Base-by-base conservation (phyloP, 2,113 vertebrate genomes). In the Bujurquina vittata region DNA sequence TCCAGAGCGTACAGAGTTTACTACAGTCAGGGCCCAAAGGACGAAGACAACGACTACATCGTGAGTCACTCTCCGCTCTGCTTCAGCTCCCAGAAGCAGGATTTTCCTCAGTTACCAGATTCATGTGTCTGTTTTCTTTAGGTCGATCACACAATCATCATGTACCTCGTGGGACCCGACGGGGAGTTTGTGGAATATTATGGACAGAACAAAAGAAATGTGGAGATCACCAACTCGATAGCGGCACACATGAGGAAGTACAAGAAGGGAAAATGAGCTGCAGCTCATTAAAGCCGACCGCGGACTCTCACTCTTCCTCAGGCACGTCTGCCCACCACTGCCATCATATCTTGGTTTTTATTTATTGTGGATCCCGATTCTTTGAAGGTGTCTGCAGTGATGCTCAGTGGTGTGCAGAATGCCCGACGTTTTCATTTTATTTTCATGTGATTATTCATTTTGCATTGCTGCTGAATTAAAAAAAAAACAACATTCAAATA, bases 121-220 rank as follows among this genome's bases (percentile, higher is more conserved):
- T 15, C 10, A 4, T 23, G 11, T 26, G 35, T 67, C 43, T 11
- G 4, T 60, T 55, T 9, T 46, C 40, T 18, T 12, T 80, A 99
- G 98, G 98, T 99, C 15, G 98, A 99, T 89, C 98, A 99, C 92
- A 99, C 97, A 0, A 99, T 99, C 88, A 99, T 99, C 77, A 99
- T 99, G 98, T 99, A 99, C 91, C 96, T 99, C 8, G 88, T 99
- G 0, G 97, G 96, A 61, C 98, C 98, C 1, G 96, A 98, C 40
- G 98, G 98, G 6, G 85, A 93, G 20, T 99, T 99, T 1, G 62
- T 97, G 58, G 98, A 99, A 69, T 99, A 99, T 91, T 99, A 95
- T 37, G 98, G 98, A 85, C 98, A 99, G 90, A 99, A 99, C 93
- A 99, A 98, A 93, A 97, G 18, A 46, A 96, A 85, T 0, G 0